These are phyloP conservation scores for Epizoanthus rinbou DNA, from an alignment of 92 coral and sea anemone species.

Conservation along the genomic window DNA sequence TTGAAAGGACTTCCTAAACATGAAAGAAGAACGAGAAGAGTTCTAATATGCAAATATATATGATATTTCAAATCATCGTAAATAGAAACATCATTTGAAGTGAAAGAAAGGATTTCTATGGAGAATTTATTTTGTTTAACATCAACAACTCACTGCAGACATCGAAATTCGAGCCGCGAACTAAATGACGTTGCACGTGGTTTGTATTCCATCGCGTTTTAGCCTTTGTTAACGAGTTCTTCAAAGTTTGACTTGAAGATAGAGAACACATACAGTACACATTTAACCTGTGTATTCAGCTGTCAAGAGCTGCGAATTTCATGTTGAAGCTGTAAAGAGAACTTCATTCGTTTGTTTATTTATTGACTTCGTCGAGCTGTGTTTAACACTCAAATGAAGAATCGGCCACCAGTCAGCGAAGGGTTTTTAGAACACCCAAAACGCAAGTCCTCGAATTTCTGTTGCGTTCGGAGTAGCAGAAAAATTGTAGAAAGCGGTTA, in stretches of 20 bases:
- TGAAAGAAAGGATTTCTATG: constrained; percentile 16
- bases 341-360: constrained; percentile 32
- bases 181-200: constrained; percentile 35
- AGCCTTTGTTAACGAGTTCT: constrained; percentile 28
- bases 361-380: constrained; percentile 31
- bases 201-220: constrained; percentile 11
- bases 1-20: background rate
- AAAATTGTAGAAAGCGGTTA: background rate
- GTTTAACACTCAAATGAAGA: constrained; percentile 17
- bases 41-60: background rate
- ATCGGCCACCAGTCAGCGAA: constrained; percentile 3
- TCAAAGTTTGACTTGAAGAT: constrained; percentile 43
- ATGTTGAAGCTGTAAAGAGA: constrained; percentile 44
- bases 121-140: constrained; percentile 24
- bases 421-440: background rate
- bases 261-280: constrained; percentile 35
- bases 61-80: constrained; percentile 10
- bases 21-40: background rate
- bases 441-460: background rate
- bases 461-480: too few relatives aligned
- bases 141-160: background rate
- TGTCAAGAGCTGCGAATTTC: constrained; percentile 40
- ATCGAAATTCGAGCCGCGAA: constrained; percentile 25
- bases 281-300: constrained; percentile 40
- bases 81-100: constrained; percentile 29